Evolutionary conservation across 2,888 invertebrate genomes (phyloP).

Genomic region (Xestobium rufovillosum): DNA sequence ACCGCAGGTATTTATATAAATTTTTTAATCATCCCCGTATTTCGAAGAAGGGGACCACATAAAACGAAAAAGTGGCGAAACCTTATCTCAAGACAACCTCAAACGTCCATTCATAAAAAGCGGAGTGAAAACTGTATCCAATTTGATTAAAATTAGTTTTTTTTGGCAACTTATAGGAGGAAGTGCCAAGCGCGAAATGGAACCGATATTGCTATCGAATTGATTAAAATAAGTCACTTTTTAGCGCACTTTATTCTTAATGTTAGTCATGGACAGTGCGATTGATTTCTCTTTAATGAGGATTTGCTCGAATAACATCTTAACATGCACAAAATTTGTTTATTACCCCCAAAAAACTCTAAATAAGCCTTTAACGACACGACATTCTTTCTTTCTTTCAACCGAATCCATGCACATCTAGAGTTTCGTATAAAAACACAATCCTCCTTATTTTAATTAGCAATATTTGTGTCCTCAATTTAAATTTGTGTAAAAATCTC

Average conservation of each 20-base stretch:
- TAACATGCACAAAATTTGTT: too few relatives aligned
- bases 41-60: constrained; percentile 1
- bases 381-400: too few relatives aligned
- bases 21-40: constrained; percentile 1
- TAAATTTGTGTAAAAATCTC: too few relatives aligned
- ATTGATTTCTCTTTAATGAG: constrained; percentile 1
- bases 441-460: too few relatives aligned
- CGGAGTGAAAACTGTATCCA: constrained; percentile 29
- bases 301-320: too few relatives aligned
- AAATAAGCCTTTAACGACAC: too few relatives aligned
- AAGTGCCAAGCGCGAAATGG: constrained; percentile 29
- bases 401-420: too few relatives aligned
- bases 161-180: constrained; percentile 28
- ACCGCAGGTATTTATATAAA: constrained; percentile 1
- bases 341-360: too few relatives aligned
- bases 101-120: constrained; percentile 22
- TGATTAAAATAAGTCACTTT: constrained; percentile 31
- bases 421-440: too few relatives aligned
- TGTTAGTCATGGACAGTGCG: constrained; percentile 19
- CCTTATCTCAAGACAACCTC: neutral
- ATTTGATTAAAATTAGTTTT: constrained; percentile 30
- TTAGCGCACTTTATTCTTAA: constrained; percentile 21
- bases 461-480: too few relatives aligned
- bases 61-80: neutral
- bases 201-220: constrained; percentile 33